Evolutionary conservation across 2,888 invertebrate genomes (phyloP), one percentile per base, ranked within the genome.

Genomic region (Pycnomerus fuliginosus): DNA sequence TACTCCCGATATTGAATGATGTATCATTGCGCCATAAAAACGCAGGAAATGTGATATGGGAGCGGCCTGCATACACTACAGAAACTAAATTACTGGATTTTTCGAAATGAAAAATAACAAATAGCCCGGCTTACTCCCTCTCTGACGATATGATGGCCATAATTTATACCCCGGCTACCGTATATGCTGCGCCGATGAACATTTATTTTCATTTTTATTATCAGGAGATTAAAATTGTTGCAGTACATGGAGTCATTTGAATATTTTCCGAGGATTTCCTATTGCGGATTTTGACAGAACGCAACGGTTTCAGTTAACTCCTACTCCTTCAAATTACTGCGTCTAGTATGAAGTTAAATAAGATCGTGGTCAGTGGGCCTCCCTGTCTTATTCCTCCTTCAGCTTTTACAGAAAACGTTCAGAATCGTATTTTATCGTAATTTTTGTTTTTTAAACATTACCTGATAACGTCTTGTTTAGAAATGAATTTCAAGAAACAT

Each of bases 101-200:
- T 71, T 70, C 70, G 70, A 71, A 72, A 72, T 71, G 72, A 72
- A 72, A 72, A 72, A 72, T 72, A 72, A 72, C 72, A 72, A 72
- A 72, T 71, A 71, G 70, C 70, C 71, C 63, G 65, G 71, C 71
- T 72, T 71, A 71, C 68, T 64, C 65, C 67, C 68, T 64, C 69
- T 65, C 69, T 70, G 69, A 68, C 67, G 68, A 69, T 69, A 70
- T 71, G 71, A 71, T 69, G 70, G 69, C 68, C 65, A 70, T 71
- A 70, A 71, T 71, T 71, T 70, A 71, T 71, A 69, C 55, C 53
- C 62, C 56, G 42, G 53, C 58, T 60, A 57, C 59, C 62, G 64
- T 62, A 61, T 62, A 64, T 64, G 63, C 62, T 50, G 64, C 68
- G 65, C 65, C 71, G 68, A 69, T 69, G 70, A 68, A 71, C 70